Evolutionary conservation across 1,140 invertebrate genomes (phyloP).

Genomic region (Semibalanus balanoides): DNA sequence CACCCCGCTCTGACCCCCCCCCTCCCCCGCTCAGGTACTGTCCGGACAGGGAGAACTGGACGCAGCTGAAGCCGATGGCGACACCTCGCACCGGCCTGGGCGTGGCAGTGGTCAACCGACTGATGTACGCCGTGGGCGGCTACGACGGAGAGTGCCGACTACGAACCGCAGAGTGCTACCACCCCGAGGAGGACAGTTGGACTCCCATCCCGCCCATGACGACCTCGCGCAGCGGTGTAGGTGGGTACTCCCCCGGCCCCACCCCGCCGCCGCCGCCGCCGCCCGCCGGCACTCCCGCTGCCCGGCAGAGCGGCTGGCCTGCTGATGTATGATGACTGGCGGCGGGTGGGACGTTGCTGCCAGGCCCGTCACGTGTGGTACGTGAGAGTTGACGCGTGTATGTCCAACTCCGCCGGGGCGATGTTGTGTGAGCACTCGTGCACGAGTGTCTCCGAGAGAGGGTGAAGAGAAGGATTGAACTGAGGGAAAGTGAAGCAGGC

Average conservation of each 20-base stretch:
- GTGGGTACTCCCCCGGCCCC: constrained; percentile 29
- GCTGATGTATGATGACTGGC: too few species aligned
- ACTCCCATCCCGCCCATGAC: constrained; percentile 56
- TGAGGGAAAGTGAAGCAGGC: too few species aligned
- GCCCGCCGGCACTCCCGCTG: too few species aligned
- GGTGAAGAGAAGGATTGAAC: too few species aligned
- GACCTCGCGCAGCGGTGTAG: constrained; percentile 61
- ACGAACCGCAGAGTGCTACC: constrained; percentile 74
- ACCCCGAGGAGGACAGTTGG: constrained; percentile 77
- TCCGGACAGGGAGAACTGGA: constrained; percentile 73
- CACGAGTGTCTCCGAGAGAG: too few species aligned
- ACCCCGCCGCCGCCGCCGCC: too few species aligned
- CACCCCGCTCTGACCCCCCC: neutral
- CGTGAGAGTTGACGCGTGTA: too few species aligned
- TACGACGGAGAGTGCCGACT: constrained; percentile 67
- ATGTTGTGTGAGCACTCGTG: too few species aligned
- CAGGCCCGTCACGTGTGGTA: too few species aligned
- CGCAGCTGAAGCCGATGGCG: constrained; percentile 64
- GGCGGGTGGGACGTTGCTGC: too few species aligned
- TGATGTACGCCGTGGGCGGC: constrained; percentile 79
- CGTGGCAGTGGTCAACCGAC: constrained; percentile 78
- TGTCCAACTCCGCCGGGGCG: too few species aligned
- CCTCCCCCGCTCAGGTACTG: constrained; percentile 32
- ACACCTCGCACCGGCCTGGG: constrained; percentile 67
- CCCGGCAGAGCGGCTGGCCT: too few species aligned